phyloP scores from a whole-genome alignment of 2,888 invertebrate genomes.

The Nomada hirtipes region DNA sequence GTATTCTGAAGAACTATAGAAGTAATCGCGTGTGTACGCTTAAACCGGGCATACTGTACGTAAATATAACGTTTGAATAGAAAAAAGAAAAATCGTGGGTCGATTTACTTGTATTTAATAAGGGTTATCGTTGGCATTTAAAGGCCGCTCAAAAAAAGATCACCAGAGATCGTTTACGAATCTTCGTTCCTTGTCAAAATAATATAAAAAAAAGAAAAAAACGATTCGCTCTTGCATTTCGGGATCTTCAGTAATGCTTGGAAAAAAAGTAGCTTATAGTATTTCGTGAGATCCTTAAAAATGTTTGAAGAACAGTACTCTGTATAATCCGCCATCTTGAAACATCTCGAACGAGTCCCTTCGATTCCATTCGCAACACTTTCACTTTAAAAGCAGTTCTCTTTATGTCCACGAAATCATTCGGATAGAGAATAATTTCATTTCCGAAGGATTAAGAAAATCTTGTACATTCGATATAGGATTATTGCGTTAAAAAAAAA shows the following conservation, averaged over 20 bases:
- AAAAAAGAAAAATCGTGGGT: not conserved
- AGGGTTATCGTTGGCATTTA: not conserved
- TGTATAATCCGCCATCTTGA: not conserved
- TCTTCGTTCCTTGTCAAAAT: constrained; percentile 1
- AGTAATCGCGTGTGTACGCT: too few relatives aligned
- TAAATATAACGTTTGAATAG: constrained; percentile 9
- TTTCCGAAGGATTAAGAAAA: not conserved
- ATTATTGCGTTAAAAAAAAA: not conserved
- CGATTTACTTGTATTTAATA: not conserved
- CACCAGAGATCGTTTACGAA: constrained; percentile 17
- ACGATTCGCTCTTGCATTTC: not conserved
- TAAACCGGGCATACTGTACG: too few relatives aligned
- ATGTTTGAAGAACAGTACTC: constrained; percentile 9
- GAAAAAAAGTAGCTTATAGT: not conserved
- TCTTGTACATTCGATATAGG: not conserved
- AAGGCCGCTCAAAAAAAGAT: constrained; percentile 27
- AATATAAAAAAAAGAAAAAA: not conserved
- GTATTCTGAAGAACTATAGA: too few relatives aligned
- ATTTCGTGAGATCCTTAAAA: constrained; percentile 1
- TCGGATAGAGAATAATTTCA: constrained; percentile 4
- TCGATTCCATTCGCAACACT: not conserved
- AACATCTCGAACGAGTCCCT: not conserved
- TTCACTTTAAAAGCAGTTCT: not conserved
- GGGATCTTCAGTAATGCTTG: not conserved
- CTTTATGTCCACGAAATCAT: not conserved